Conservation (phyloP, 2,888 invertebrate genomes). For the Netelia virgata region DNA sequence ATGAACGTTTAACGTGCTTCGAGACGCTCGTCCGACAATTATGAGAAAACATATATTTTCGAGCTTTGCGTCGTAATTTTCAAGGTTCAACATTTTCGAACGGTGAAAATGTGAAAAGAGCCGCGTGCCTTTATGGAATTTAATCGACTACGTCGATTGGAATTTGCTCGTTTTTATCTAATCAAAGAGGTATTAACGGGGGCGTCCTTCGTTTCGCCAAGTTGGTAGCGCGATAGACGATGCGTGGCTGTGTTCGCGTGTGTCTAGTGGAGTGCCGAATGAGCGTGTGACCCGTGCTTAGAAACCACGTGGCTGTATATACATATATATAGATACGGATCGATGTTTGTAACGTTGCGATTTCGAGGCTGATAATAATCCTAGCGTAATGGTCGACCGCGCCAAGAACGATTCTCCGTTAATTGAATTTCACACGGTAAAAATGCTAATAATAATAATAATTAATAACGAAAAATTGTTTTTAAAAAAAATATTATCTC, state of each 20-base stretch:
- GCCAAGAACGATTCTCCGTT: neutral
- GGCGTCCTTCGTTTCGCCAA: slow-evolving; percentile 52
- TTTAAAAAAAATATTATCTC: too few species aligned
- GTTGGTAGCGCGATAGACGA: slow-evolving; percentile 7
- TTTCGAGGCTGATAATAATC: slow-evolving; percentile 43
- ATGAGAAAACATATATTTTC: neutral
- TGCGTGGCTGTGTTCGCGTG: neutral
- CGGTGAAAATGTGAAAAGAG: neutral
- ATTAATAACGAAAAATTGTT: too few species aligned
- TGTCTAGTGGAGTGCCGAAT: too few species aligned
- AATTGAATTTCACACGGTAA: slow-evolving; percentile 5
- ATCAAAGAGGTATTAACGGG: slow-evolving; percentile 42
- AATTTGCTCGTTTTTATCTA: slow-evolving; percentile 56
- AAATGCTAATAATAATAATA: neutral
- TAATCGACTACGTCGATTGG: slow-evolving; percentile 15
- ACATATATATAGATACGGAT: neutral
- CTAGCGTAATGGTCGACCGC: neutral
- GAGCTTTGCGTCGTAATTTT: neutral
- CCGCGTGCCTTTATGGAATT: slow-evolving; percentile 31
- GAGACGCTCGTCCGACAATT: neutral
- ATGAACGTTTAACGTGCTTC: neutral
- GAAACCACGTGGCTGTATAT: slow-evolving; percentile 24
- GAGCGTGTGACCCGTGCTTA: slow-evolving; percentile 1
- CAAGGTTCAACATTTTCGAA: neutral
- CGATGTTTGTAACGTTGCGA: slow-evolving; percentile 20